phyloP scores from a whole-genome alignment of 1,140 invertebrate genomes.

The Drosophila parvula region DNA sequence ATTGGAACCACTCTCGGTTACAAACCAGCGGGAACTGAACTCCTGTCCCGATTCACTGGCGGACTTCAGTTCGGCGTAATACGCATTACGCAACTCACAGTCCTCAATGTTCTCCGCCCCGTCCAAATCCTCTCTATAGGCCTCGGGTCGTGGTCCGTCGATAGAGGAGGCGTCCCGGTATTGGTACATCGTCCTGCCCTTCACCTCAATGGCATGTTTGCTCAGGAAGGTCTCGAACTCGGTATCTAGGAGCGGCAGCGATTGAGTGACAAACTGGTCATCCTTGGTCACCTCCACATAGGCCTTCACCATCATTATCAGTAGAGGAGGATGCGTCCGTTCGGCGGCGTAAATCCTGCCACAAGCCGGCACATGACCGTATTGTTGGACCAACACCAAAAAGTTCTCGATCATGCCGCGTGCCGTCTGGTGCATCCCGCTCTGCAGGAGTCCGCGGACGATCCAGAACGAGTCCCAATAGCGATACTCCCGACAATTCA shows the following conservation, averaged over 20 bases:
- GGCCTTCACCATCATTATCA: slow-evolving; percentile 93
- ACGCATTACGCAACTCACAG: slow-evolving; percentile 87
- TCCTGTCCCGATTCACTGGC: slow-evolving; percentile 97
- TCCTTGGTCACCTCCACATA: slow-evolving; percentile 91
- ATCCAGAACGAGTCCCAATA: slow-evolving; percentile 99
- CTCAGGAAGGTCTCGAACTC: slow-evolving; percentile 92
- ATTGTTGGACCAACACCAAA: slow-evolving; percentile 89
- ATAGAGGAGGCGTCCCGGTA: slow-evolving; percentile 89
- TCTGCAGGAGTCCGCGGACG: slow-evolving; percentile 91
- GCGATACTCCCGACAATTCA: slow-evolving; percentile 95
- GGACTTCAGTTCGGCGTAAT: slow-evolving; percentile 92
- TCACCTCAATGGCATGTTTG: slow-evolving; percentile 88
- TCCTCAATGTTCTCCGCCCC: slow-evolving; percentile 85
- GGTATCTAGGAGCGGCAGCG: slow-evolving; percentile 89
- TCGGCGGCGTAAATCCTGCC: slow-evolving; percentile 93
- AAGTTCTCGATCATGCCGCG: slow-evolving; percentile 93
- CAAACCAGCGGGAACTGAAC: slow-evolving; percentile 96
- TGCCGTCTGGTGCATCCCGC: slow-evolving; percentile 92
- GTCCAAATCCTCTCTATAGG: slow-evolving; percentile 90
- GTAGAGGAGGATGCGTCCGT: slow-evolving; percentile 93
- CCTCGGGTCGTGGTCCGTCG: slow-evolving; percentile 93
- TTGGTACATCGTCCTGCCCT: slow-evolving; percentile 88
- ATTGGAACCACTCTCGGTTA: slow-evolving; percentile 87
- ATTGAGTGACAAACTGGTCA: slow-evolving; percentile 87
- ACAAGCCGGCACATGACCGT: slow-evolving; percentile 94